A percentile compares a stretch with the other conserved stretches of the same genome.
Evolutionary conservation across 2,888 invertebrate species (phyloP).

Genomic region (Clistopyga incitator): DNA sequence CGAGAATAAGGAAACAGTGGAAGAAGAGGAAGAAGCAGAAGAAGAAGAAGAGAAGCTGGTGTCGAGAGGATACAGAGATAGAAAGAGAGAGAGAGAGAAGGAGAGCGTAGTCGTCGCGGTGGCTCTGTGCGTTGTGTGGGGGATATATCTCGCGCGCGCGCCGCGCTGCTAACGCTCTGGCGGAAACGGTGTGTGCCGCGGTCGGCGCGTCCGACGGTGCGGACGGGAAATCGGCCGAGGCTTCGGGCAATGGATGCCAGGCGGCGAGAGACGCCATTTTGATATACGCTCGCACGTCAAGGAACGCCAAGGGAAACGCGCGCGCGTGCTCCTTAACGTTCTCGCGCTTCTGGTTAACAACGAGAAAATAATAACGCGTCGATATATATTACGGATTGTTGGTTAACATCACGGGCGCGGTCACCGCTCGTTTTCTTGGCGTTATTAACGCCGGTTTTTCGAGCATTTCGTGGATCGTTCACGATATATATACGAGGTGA

Average conservation of each 20-base stretch:
- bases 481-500: neutral
- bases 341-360: neutral
- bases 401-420: conserved; percentile 10
- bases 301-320: conserved; percentile 72
- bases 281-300: conserved; percentile 83
- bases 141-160: conserved; percentile 36
- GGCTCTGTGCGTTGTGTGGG: conserved; percentile 51
- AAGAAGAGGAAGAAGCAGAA: conserved; percentile 21
- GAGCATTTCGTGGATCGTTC: neutral
- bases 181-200: conserved; percentile 60
- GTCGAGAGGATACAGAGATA: conserved; percentile 60
- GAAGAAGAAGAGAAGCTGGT: conserved; percentile 30
- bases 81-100: too few relatives aligned
- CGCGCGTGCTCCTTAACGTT: conserved; percentile 53
- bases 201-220: conserved; percentile 67
- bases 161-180: conserved; percentile 32
- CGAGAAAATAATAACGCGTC: neutral
- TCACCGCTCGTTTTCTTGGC: conserved; percentile 9
- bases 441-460: conserved; percentile 46
- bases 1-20: conserved; percentile 23
- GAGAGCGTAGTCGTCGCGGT: conserved; percentile 65
- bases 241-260: conserved; percentile 80
- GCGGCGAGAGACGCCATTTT: conserved; percentile 82
- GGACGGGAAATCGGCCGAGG: conserved; percentile 76
- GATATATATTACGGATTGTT: neutral